Base-by-base conservation (phyloP, 2,113 vertebrate species). In the Nanorana parkeri region DNA sequence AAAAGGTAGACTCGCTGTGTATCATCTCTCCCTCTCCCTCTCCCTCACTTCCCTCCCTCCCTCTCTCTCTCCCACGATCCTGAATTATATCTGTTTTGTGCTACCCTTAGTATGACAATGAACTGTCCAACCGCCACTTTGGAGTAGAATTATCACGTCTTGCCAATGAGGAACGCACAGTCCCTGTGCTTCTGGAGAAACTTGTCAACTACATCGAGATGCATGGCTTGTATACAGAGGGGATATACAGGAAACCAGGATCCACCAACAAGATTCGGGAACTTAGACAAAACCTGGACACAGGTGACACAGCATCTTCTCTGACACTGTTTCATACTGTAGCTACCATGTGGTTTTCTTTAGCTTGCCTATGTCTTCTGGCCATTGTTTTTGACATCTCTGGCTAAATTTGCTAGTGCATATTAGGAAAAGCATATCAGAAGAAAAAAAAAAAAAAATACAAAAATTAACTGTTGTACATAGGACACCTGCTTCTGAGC, bases 121-220 rank as follows among this genome's bases (percentile, higher is more conserved):
- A 99, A 87, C 92, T 99, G 0, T 98, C 97, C 0, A 93, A 96
- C 0, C 95, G 96, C 78, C 98, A 99, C 78, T 99, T 99, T 0
- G 95, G 95, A 0, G 97, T 99, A 80, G 98, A 99, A 69, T 93
- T 99, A 58, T 95, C 96, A 17, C 96, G 96, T 64, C 89, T 99
- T 88, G 98, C 96, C 79, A 98, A 89, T 0, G 97, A 99, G 51
- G 97, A 99, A 85, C 91, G 96, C 69, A 92, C 96, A 0, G 97
- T 99, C 88, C 97, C 98, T 0, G 87, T 96, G 84, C 94, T 99
- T 51, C 96, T 97, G 75, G 98, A 99, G 90, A 99, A 99, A 84
- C 96, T 99, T 20, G 98, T 97, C 87, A 98, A 96, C 90, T 98
- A 99, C 88, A 99, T 99, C 0, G 97, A 99, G 88, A 99, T 99